Evolutionary conservation across 2,888 invertebrate genomes (phyloP), one percentile per base, ranked within the genome.

Genomic region (Drosophila leonis): DNA sequence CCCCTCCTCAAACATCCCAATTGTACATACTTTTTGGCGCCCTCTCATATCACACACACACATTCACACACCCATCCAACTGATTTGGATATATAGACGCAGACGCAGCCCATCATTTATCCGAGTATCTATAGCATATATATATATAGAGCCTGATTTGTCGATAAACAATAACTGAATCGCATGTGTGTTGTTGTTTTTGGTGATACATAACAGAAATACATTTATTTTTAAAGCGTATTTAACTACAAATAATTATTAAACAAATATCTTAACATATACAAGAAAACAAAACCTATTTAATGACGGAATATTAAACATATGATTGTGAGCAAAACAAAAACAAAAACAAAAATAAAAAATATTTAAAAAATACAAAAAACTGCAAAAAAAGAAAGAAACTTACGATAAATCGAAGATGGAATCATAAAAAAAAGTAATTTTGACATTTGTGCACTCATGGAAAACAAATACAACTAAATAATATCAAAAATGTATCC

Each of bases 401-500:
- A 55, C 54, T 31, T 49, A 72, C 54, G 39, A 41, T 59, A 75
- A 79, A 75, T 52, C 63, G 61, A 69, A 75, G 56, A 33, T 61
- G 35, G 55, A 67, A 69, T 46, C 52, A 70, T 68, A 41, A 60
- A 51, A 48, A 57, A 54, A 59, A 44, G 37, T 65, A 67, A 73
- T 83, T 83, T 83, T 72, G 82, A 85, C 69, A 85, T 82, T 82
- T 85, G 86, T 88, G 83, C 88, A 85, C 88, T 79, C 76, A 70
- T 75, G 83, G 69, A 88, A 88, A 80, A 84, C 70, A 83, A 85
- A 83, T 83, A 88, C 69, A 82, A 80, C 49, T 80, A 85, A 88
- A 83, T 67, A 71, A 81, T 83, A 78, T 83, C 71, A 67, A 82
- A 82, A 71, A 68, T 62, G 68, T 59, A 61, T 6, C 1, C 27